Evolutionary conservation across 2,113 vertebrate genomes (phyloP).

Genomic region (Lophura nycthemera): DNA sequence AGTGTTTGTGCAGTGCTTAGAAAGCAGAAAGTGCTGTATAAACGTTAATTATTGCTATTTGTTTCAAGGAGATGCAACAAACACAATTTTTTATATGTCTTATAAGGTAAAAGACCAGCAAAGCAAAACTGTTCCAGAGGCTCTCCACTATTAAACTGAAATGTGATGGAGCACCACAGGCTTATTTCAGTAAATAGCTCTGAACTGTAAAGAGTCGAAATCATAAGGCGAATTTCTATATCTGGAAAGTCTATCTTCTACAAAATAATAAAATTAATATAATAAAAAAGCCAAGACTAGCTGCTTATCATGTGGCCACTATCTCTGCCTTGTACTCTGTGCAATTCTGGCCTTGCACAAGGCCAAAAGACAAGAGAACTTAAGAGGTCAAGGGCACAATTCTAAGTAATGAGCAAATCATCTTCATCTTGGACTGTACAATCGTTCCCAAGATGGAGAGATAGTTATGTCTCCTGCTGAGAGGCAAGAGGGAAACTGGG

Average conservation of each 20-base stretch:
- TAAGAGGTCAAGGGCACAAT: not conserved
- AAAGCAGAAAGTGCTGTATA: constrained; percentile 31
- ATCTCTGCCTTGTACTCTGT: not conserved
- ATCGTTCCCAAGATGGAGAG: not conserved
- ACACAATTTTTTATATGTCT: not conserved
- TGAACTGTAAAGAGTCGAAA: not conserved
- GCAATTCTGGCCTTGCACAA: not conserved
- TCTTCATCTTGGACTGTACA: not conserved
- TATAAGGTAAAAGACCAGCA: not conserved
- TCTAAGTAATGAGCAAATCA: not conserved
- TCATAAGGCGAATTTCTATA: not conserved
- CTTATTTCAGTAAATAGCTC: not conserved
- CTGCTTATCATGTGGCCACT: not conserved
- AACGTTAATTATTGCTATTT: constrained; percentile 46
- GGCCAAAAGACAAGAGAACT: not conserved
- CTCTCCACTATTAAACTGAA: not conserved
- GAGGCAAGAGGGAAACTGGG: not conserved
- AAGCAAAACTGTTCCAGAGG: not conserved
- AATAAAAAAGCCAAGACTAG: not conserved
- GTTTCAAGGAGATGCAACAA: constrained; percentile 22
- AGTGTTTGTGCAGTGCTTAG: constrained; percentile 40
- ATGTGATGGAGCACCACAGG: not conserved
- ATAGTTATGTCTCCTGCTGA: not conserved
- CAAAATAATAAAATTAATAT: not conserved
- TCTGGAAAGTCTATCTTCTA: not conserved